Conservation (phyloP, 2,113 vertebrate species). For the Dascyllus trimaculatus region DNA sequence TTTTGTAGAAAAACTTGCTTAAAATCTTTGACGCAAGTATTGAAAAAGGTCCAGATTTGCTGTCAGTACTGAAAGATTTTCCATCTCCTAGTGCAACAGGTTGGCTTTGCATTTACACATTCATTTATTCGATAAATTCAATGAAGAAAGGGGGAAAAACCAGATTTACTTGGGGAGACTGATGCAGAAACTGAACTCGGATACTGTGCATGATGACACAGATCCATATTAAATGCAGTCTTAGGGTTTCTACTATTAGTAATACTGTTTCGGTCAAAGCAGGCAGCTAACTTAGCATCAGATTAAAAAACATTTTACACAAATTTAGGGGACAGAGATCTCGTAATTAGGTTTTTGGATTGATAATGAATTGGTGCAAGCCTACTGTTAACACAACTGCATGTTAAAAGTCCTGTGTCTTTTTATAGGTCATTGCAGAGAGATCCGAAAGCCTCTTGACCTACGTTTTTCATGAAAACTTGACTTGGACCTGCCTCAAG, state of each 20-base stretch:
- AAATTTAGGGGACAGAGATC: background rate
- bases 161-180: background rate
- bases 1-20: background rate
- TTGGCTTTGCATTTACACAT: background rate
- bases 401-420: background rate
- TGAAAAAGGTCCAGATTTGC: background rate
- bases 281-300: background rate
- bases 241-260: no score
- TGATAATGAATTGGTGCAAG: background rate
- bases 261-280: no score
- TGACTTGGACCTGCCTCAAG: slow-evolving; percentile 6
- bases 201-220: no score
- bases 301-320: background rate
- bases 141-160: background rate
- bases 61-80: background rate
- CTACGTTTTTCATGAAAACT: slow-evolving; percentile 28
- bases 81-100: background rate
- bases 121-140: no score
- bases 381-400: background rate
- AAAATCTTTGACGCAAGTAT: background rate
- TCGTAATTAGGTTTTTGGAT: no score
- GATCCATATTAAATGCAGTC: no score
- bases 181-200: background rate
- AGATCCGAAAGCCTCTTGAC: slow-evolving; percentile 23
- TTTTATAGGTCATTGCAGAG: slow-evolving; percentile 8